Conservation (phyloP, 2,113 vertebrate species). For the Anser brachyrhynchus region DNA sequence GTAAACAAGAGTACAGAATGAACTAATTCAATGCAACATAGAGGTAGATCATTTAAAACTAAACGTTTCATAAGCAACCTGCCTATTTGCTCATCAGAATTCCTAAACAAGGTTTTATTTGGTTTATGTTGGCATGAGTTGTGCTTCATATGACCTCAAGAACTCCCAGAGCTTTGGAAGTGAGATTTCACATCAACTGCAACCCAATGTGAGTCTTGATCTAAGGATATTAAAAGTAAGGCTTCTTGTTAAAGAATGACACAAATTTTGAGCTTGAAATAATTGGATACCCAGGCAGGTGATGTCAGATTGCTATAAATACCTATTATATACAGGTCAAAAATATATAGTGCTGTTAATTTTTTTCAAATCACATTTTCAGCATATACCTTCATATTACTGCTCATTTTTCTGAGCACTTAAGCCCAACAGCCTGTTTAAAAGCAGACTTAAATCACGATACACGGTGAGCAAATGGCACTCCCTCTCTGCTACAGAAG, state of each 20-base stretch:
- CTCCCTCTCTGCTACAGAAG: neutral
- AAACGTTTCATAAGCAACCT: neutral
- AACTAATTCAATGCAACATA: neutral
- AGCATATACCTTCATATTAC: neutral
- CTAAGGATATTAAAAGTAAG: neutral
- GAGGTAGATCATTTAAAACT: neutral
- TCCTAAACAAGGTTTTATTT: neutral
- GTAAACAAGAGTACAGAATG: neutral
- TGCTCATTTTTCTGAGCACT: neutral
- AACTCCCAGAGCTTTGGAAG: neutral
- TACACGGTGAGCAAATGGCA: neutral
- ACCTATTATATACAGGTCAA: neutral
- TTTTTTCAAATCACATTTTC: neutral
- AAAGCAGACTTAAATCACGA: neutral
- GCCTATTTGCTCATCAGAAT: neutral
- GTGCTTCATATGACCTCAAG: neutral
- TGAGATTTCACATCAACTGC: neutral
- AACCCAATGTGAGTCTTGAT: neutral
- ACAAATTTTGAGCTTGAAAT: neutral
- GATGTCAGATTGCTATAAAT: neutral
- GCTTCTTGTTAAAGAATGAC: neutral
- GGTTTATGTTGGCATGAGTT: neutral
- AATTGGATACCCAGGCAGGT: neutral
- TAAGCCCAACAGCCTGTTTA: neutral
- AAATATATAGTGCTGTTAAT: neutral